Evolutionary conservation across 2,797 vertebrate species (phyloP).

Genomic region (Okamejei kenojei): DNA sequence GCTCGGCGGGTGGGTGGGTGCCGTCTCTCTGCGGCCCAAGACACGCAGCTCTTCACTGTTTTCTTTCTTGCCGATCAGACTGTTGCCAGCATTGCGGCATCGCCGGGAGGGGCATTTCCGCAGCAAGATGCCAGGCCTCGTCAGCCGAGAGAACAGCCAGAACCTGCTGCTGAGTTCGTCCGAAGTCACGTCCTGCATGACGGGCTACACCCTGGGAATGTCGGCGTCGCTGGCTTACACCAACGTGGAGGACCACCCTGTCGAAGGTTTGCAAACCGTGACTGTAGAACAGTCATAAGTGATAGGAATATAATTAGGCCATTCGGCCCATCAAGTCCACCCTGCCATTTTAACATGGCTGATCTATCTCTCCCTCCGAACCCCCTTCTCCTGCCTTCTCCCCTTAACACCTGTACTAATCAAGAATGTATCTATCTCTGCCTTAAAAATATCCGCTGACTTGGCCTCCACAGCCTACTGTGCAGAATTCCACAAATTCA

Average conservation of each 20-base stretch:
- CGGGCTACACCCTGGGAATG: constrained; percentile 83
- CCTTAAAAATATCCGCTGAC: too few species aligned
- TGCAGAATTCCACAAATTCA: too few species aligned
- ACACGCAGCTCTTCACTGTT: not conserved
- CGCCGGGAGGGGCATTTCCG: constrained; percentile 41
- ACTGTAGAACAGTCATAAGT: not conserved
- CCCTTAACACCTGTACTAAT: too few species aligned
- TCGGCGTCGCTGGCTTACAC: constrained; percentile 85
- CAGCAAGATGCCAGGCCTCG: constrained; percentile 78
- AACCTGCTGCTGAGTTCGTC: constrained; percentile 75
- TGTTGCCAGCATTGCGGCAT: not conserved
- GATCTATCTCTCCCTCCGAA: too few species aligned
- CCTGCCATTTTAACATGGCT: too few species aligned
- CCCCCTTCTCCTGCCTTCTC: too few species aligned
- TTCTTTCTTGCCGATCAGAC: not conserved
- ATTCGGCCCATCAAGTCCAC: too few species aligned
- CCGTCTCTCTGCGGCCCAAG: not conserved
- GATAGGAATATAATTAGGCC: too few species aligned
- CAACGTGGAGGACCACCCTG: constrained; percentile 78
- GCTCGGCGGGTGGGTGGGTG: not conserved
- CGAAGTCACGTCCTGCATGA: constrained; percentile 83
- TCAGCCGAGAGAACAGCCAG: constrained; percentile 66
- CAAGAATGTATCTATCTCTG: too few species aligned
- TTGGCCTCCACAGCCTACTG: too few species aligned
- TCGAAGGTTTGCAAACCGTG: constrained; percentile 68